Evolutionary conservation across 1,140 invertebrate species (phyloP), one percentile per base, ranked within the genome.

Genomic region (Choristoneura fumiferana): DNA sequence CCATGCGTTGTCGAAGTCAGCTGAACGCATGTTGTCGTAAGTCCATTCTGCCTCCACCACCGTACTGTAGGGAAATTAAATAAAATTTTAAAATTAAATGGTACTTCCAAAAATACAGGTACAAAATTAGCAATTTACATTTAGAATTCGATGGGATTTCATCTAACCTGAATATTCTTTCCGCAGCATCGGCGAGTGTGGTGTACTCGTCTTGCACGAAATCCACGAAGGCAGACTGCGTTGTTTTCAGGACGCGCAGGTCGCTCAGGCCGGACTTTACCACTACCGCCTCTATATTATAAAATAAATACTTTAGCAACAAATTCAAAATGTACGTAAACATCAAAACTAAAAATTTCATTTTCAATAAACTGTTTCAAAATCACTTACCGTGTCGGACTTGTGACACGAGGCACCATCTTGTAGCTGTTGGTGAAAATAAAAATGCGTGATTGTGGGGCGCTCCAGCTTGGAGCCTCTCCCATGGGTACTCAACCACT

Each of bases 171-270:
- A 90, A 90, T 63, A 95, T 92, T 58, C 95, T 89, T 79, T 95
- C 94, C n/a, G 93, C 91, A 34, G 92, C 90, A 84, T 95, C 94
- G 0, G 93, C 91, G 10, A 95, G 81, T 0, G 94, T 94, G 15
- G 94, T 91, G 67, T 93, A 95, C 63, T 95, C 94, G 67, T 95
- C 94, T 75, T 93, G 91, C 15, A 94, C 91, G 69, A 95, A 95
- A 77, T 95, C 93, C 1, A 92, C 92, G 75, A 96, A 96, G 4
- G 94, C 92, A 1, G 94, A 95, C 71, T 95, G 93, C 0, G 95
- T 95, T 0, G 94, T 95, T 82, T 95, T 95, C 54, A 95, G 75
- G 0, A 95, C 92, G 14, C 93, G 87, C 15, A 95, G 81, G n/a
- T 91, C 91, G 45, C 91, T 93, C 36, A 95, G 80, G 14, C 93